phyloP scores from a whole-genome alignment of 2,888 invertebrate species.

The Aquatica leii region DNA sequence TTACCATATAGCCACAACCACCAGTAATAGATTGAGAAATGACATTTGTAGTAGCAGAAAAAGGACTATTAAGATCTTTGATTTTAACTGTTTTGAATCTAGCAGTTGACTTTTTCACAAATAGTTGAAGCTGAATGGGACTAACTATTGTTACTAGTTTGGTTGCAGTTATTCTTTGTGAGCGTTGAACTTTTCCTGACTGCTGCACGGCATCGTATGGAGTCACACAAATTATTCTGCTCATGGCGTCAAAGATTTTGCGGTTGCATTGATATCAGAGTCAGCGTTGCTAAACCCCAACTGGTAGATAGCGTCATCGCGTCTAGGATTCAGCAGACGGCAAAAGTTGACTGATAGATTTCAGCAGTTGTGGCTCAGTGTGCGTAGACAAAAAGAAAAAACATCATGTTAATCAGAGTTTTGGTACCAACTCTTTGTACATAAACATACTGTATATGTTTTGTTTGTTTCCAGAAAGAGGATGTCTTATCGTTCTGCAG shows the following conservation, averaged over 20 bases:
- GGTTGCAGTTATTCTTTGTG: neutral
- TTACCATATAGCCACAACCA: neutral
- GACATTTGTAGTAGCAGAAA: slow-evolving; percentile 1
- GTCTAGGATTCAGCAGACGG: slow-evolving; percentile 3
- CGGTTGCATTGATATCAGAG: neutral
- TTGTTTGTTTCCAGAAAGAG: neutral
- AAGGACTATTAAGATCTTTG: slow-evolving; percentile 2
- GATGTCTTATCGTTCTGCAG: slow-evolving; percentile 1
- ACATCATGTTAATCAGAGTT: neutral
- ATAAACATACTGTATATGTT: slow-evolving; percentile 37
- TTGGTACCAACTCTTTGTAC: slow-evolving; percentile 2
- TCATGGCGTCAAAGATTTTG: slow-evolving; percentile 6
- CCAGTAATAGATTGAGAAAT: neutral
- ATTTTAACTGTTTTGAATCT: no score
- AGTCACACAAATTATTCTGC: slow-evolving; percentile 4
- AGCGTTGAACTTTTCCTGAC: slow-evolving; percentile 2
- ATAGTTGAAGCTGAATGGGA: neutral
- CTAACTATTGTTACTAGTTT: neutral
- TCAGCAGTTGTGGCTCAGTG: slow-evolving; percentile 8
- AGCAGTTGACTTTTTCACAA: neutral
- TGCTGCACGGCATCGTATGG: slow-evolving; percentile 10
- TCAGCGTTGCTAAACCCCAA: slow-evolving; percentile 9
- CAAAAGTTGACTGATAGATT: slow-evolving; percentile 9
- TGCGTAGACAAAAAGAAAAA: neutral
- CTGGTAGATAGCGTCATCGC: slow-evolving; percentile 3